phyloP scores from a whole-genome alignment of 2,888 invertebrate genomes.

The Belgica antarctica region DNA sequence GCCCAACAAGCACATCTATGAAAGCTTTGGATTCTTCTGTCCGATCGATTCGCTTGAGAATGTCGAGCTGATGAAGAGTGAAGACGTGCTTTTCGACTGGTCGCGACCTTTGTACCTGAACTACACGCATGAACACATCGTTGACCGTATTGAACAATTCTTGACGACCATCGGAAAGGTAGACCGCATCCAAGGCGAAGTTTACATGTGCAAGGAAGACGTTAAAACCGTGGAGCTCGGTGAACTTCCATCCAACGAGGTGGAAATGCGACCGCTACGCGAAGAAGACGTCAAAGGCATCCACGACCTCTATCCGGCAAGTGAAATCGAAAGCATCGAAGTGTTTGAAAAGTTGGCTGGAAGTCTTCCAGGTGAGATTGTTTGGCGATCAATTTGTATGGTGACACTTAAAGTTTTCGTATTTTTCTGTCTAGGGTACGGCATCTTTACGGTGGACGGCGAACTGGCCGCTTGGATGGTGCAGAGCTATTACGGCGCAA shows the following conservation, averaged over 20 bases:
- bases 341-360: conserved; percentile 77
- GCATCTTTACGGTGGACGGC: conserved; percentile 68
- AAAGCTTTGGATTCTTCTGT: conserved; percentile 82
- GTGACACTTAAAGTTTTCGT: not conserved
- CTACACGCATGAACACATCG: conserved; percentile 78
- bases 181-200: conserved; percentile 77
- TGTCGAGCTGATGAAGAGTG: conserved; percentile 69
- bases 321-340: conserved; percentile 82
- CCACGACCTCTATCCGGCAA: conserved; percentile 82
- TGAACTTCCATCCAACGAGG: conserved; percentile 47
- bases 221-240: conserved; percentile 61
- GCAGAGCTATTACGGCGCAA: conserved; percentile 85
- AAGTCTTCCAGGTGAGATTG: conserved; percentile 60
- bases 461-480: conserved; percentile 87
- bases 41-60: conserved; percentile 72
- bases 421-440: conserved; percentile 60
- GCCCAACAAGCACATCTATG: conserved; percentile 77
- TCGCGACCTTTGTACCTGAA: conserved; percentile 78
- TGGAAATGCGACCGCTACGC: conserved; percentile 69
- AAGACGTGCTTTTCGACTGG: conserved; percentile 77
- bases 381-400: no score
- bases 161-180: conserved; percentile 62
- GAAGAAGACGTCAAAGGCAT: conserved; percentile 78
- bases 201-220: conserved; percentile 70
- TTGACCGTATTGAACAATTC: conserved; percentile 73